Evolutionary conservation across 2,113 vertebrate species (phyloP), one percentile per base, ranked within the genome.

Genomic region (Mesembrinibis cayennensis): DNA sequence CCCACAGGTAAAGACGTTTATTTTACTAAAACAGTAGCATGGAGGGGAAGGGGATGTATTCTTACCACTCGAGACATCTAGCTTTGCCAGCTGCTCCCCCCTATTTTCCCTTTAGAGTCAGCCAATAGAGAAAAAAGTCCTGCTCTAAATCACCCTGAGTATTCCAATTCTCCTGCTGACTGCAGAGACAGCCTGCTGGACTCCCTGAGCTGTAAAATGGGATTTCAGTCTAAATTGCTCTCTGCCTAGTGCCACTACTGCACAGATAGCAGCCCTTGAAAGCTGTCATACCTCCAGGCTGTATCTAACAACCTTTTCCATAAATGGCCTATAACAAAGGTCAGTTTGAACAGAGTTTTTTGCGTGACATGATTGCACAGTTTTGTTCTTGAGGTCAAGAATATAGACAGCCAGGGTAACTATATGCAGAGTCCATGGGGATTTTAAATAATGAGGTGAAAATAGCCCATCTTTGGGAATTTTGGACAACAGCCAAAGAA

Each of bases 1-100:
- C 19, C 98, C 98, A 85, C 93, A 98, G 98, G 98, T 98, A 98
- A 97, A 92, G 59, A 42, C 13, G 21, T 83, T 61, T 55, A 34
- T 77, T 96, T 91, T 96, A 71, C 72, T 69, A 22, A 76, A 93
- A 87, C 10, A 83, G 20, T 23, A 82, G 47, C 53, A 79, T 4
- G 30, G 45, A 71, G 44, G n/a, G 10, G 23, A 78, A 53, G 29
- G 16, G 27, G 13, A 52, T 59, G 22, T 66, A n/a, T 53, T 82
- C 42, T 66, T 53, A 59, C 7, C 7, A 21, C 4, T 77, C 50
- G 25, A 85, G 42, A 70, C 5, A 42, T 17, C 5, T 42, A 56
- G 13, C 15, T 81, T 65, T 77, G 30, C 71, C 79, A 89, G 27
- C 34, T 62, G 32, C 42, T 73, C 20, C 27, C 26, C 26, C 5